These are phyloP conservation scores for Branchellion lobata DNA, from an alignment of 2,888 invertebrate species.

Conservation along the genomic window DNA sequence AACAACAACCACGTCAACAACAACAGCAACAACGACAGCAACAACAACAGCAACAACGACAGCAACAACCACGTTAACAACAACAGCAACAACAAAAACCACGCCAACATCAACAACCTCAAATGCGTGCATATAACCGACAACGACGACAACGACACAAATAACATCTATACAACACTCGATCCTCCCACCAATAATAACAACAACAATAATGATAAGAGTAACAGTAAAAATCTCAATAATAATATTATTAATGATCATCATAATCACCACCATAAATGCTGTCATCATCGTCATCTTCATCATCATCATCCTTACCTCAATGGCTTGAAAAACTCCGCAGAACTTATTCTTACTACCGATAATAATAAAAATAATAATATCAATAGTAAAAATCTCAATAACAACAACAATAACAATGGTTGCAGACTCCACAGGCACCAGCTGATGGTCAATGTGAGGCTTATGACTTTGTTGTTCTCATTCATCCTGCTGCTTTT, in stretches of 20 bases:
- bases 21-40: too few relatives aligned
- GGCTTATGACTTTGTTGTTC: neutral
- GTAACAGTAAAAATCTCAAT: slow-evolving; percentile 11
- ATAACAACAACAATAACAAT: neutral
- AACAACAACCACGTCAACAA: too few relatives aligned
- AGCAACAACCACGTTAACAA: too few relatives aligned
- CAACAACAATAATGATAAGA: neutral
- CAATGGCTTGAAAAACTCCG: neutral
- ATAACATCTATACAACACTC: neutral
- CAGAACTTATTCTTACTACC: neutral
- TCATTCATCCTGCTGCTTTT: neutral
- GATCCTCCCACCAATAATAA: neutral
- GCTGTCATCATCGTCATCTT: neutral
- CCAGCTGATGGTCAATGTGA: neutral
- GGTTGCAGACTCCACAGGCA: neutral
- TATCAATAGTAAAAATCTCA: neutral
- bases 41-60: too few relatives aligned
- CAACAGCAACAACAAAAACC: too few relatives aligned
- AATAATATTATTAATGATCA: slow-evolving; percentile 6
- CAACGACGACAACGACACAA: neutral
- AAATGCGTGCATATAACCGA: too few relatives aligned
- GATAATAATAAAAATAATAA: neutral
- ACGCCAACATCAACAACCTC: too few relatives aligned
- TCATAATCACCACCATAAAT: neutral
- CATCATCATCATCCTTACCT: neutral